A percentile compares a stretch with the other conserved stretches of the same genome.
Conservation (phyloP, 1,140 invertebrate species). For the Drosophila kurseongensis region DNA sequence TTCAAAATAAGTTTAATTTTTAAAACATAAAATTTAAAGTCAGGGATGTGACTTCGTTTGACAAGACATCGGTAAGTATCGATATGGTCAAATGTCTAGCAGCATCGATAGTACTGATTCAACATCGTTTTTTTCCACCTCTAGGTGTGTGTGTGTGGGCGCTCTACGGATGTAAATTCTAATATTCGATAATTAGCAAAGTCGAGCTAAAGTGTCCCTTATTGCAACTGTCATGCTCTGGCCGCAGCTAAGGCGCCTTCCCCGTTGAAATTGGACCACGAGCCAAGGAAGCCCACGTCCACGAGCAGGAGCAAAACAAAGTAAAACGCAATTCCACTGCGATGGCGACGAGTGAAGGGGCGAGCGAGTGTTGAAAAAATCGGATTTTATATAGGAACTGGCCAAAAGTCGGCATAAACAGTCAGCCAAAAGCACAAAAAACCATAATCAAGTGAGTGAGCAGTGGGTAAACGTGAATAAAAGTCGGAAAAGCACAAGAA, state of each 20-base stretch:
- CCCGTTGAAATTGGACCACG: not conserved
- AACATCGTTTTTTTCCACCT: not conserved
- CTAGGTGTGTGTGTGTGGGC: conserved; percentile 1
- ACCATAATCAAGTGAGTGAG: conserved; percentile 51
- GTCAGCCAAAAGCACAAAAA: conserved; percentile 23
- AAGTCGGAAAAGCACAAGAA: conserved; percentile 17
- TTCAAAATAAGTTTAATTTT: too few relatives aligned
- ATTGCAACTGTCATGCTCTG: conserved; percentile 8
- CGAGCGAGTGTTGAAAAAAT: conserved; percentile 50
- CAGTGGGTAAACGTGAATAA: conserved; percentile 25
- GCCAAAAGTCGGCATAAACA: conserved; percentile 15
- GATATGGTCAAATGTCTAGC: too few relatives aligned
- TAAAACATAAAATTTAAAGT: too few relatives aligned
- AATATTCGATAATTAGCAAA: conserved; percentile 43
- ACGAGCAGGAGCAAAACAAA: conserved; percentile 30
- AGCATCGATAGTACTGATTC: not conserved
- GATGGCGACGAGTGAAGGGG: conserved; percentile 51
- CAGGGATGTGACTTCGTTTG: too few relatives aligned
- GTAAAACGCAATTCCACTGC: conserved; percentile 53
- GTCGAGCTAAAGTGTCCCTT: conserved; percentile 15
- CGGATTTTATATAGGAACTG: conserved; percentile 16
- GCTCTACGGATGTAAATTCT: conserved; percentile 29
- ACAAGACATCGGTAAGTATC: too few relatives aligned
- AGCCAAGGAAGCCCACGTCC: not conserved
- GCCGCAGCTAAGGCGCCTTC: not conserved